phyloP scores from a whole-genome alignment of 2,797 vertebrate species.

The Amblyopsis hoosieri region DNA sequence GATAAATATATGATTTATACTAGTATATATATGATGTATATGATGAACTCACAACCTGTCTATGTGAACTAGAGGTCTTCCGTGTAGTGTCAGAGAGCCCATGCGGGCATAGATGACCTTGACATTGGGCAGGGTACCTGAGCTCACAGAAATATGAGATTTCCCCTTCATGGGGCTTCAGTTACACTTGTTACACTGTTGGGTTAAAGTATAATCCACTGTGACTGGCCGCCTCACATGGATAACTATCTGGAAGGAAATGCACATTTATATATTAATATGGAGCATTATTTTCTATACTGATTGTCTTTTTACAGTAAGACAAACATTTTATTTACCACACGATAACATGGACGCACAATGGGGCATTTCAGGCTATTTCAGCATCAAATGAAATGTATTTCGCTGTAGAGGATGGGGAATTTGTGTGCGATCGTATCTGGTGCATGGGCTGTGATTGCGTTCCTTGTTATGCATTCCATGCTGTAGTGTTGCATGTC shows the following conservation, averaged over 20 bases:
- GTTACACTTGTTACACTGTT: conserved; percentile 55
- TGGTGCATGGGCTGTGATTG: conserved; percentile 40
- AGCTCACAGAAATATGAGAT: conserved; percentile 77
- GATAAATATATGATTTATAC: no score
- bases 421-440: conserved; percentile 42
- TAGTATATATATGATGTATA: no score
- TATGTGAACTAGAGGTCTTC: conserved; percentile 37
- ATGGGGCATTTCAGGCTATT: conserved; percentile 11
- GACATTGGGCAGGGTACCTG: conserved; percentile 71
- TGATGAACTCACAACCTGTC: no score
- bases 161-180: conserved; percentile 63
- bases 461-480: conserved; percentile 46
- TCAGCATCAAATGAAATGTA: conserved; percentile 24
- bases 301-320: no score
- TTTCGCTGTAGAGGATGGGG: conserved; percentile 28
- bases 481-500: conserved; percentile 51
- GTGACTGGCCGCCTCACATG: conserved; percentile 15
- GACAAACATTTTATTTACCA: not conserved
- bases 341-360: conserved; percentile 3
- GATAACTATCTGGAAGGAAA: conserved; percentile 9
- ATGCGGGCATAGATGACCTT: conserved; percentile 74
- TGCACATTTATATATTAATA: conserved; percentile 7
- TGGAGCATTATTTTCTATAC: not conserved
- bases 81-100: conserved; percentile 67
- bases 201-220: conserved; percentile 60